phyloP scores from a whole-genome alignment of 2,797 vertebrate species.

The Allobates femoralis region DNA sequence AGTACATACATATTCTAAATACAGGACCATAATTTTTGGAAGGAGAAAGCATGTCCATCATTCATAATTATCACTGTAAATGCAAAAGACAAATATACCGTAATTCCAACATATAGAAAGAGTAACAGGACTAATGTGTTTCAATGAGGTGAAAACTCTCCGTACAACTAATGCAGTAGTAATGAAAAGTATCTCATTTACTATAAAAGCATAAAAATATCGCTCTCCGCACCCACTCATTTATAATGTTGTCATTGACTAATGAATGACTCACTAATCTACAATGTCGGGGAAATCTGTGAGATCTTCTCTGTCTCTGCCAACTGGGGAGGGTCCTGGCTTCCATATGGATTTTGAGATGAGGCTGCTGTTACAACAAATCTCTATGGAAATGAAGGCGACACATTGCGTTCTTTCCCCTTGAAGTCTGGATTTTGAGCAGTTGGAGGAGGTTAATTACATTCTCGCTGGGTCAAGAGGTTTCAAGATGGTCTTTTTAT shows the following conservation, averaged over 20 bases:
- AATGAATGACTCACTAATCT: slow-evolving; percentile 41
- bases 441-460: slow-evolving; percentile 56
- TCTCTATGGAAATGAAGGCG: slow-evolving; percentile 13
- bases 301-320: slow-evolving; percentile 14
- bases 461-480: slow-evolving; percentile 45
- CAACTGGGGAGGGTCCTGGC: slow-evolving; percentile 1
- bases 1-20: not conserved
- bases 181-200: not conserved
- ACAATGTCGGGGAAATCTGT: slow-evolving; percentile 34
- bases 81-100: not conserved
- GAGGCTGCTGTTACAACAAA: slow-evolving; percentile 13
- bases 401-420: slow-evolving; percentile 36
- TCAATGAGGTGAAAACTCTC: not conserved
- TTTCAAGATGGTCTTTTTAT: slow-evolving; percentile 44
- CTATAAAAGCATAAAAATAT: slow-evolving; percentile 10
- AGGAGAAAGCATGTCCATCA: not conserved
- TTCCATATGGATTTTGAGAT: slow-evolving; percentile 37
- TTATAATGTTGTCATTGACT: slow-evolving; percentile 4
- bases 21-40: not conserved
- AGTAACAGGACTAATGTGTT: not conserved
- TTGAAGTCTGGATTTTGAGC: slow-evolving; percentile 42
- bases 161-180: not conserved
- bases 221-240: not conserved
- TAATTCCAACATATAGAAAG: not conserved
- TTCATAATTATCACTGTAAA: not conserved